Conservation (phyloP, 2,113 vertebrate genomes). For the Poecile atricapillus region DNA sequence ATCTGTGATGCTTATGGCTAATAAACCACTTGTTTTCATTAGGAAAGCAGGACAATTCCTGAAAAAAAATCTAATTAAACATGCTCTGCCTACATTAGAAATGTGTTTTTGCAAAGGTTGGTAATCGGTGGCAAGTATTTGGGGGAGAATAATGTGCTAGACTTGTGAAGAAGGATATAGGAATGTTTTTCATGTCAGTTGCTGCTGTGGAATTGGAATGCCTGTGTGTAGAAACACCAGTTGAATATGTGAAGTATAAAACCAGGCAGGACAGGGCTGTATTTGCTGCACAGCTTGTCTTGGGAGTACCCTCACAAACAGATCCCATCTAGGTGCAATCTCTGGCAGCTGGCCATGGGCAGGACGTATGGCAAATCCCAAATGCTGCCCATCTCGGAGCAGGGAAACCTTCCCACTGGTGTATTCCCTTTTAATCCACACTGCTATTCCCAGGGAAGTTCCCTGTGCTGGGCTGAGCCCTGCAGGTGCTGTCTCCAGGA, state of each 20-base stretch:
- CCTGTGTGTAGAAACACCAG: not conserved
- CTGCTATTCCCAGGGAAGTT: not conserved
- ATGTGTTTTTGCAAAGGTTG: not conserved
- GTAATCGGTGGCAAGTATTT: not conserved
- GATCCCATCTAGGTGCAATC: not conserved
- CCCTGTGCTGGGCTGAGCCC: too few species aligned
- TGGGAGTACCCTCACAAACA: not conserved
- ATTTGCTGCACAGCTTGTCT: not conserved
- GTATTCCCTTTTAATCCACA: not conserved
- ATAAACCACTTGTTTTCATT: not conserved
- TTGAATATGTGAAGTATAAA: not conserved
- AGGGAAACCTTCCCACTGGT: rapidly evolving
- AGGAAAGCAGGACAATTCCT: not conserved
- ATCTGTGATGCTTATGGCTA: not conserved
- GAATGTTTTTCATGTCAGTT: not conserved
- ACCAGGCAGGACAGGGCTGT: not conserved
- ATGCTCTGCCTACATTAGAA: not conserved
- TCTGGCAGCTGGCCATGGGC: not conserved
- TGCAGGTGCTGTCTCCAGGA: not conserved
- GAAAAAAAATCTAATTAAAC: not conserved
- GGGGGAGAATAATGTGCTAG: not conserved
- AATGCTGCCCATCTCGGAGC: rapidly evolving
- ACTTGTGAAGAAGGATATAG: not conserved
- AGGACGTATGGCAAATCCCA: rapidly evolving
- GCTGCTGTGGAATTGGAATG: not conserved